Base-by-base conservation (phyloP, 2,888 invertebrate genomes). In the Mimumesa dahlbomi region DNA sequence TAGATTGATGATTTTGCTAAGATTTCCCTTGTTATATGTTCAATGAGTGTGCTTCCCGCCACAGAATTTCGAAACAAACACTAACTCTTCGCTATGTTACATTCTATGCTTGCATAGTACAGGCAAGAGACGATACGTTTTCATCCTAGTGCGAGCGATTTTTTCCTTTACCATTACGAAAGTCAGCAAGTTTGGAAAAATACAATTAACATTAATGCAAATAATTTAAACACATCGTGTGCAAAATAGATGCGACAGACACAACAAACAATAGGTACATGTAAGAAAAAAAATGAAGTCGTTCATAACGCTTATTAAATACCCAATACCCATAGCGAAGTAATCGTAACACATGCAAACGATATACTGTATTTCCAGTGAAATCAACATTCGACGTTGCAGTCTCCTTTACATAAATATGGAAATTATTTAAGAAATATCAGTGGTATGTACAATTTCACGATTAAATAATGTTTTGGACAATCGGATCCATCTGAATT, bases 61-160 rank as follows among this genome's bases (percentile, higher is more conserved):
- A 11, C 43, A 66, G 25, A 45, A 50, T 45, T 56, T 50, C 38
- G 25, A 68, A 68, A 57, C 57, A 50, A 68, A 66, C 50, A 66
- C 67, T 68, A 57, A 22, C n/a, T n/a, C n/a, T 40, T 34, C 36
- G 49, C 57, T 66, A 57, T 56, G 45, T 46, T 66, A 68, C 66
- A 48, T 45, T 29, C 43, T 38, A 49, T 19, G 36, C 45, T 52
- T 36, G 22, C n/a, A 40, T 31, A n/a, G n/a, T n/a, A n/a, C n/a
- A n/a, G n/a, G n/a, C n/a, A n/a, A n/a, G n/a, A n/a, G n/a, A n/a
- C n/a, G n/a, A n/a, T n/a, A n/a, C n/a, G n/a, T n/a, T n/a, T n/a
- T n/a, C n/a, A n/a, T n/a, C n/a, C n/a, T n/a, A n/a, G n/a, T n/a
- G n/a, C n/a, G n/a, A n/a, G n/a, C n/a, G n/a, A n/a, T n/a, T n/a